Evolutionary conservation across 2,797 vertebrate genomes (phyloP).

Genomic region (Anableps anableps): DNA sequence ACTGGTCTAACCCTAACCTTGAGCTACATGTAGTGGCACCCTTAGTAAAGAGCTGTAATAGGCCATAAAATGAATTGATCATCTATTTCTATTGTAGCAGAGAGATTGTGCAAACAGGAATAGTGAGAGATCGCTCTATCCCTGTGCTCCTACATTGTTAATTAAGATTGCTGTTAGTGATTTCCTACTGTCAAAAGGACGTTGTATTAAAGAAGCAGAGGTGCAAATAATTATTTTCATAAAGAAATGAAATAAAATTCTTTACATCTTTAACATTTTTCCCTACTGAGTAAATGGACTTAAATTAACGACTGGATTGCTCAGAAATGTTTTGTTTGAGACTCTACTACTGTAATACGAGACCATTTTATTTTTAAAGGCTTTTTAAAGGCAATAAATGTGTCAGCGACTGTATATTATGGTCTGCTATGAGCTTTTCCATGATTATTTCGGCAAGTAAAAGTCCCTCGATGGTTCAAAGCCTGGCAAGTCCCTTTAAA

Average conservation of each 20-base stretch:
- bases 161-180: neutral
- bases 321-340: neutral
- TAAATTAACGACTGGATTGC: neutral
- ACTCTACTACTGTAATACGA: neutral
- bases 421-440: neutral
- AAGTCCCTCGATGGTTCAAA: neutral
- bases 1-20: neutral
- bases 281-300: neutral
- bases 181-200: neutral
- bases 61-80: neutral
- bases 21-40: neutral
- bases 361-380: neutral
- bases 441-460: neutral
- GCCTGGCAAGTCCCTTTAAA: neutral
- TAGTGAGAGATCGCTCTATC: neutral
- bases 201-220: neutral
- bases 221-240: neutral
- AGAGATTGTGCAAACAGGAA: neutral
- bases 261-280: neutral
- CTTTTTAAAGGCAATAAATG: neutral
- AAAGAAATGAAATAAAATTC: neutral
- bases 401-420: neutral
- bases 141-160: neutral
- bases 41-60: neutral
- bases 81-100: neutral